Evolutionary conservation across 2,113 vertebrate species (phyloP).

Genomic region (Mormyrus iriodes): DNA sequence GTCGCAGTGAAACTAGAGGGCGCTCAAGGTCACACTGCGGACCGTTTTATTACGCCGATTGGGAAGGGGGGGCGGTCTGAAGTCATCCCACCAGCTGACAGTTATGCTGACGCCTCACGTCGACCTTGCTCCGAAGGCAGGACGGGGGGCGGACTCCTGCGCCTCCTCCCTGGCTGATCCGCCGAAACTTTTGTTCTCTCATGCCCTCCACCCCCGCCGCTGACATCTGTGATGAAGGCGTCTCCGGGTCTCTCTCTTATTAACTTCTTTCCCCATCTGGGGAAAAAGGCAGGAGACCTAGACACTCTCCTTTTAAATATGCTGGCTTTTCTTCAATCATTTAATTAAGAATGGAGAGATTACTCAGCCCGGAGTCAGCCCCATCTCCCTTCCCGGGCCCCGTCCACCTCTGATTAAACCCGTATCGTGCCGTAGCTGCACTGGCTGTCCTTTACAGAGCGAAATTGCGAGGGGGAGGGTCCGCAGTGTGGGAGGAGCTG

Average conservation of each 20-base stretch:
- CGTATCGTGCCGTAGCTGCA: conserved; percentile 34
- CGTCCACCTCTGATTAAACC: conserved; percentile 48
- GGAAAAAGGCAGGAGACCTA: conserved; percentile 40
- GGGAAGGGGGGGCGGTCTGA: background rate
- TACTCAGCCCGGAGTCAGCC: conserved; percentile 41
- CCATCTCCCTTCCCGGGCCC: conserved; percentile 35
- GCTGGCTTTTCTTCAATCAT: conserved; percentile 50
- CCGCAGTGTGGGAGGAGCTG: background rate
- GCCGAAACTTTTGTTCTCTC: background rate
- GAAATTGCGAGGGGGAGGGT: background rate
- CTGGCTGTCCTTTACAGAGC: conserved; percentile 28
- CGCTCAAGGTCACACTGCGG: background rate
- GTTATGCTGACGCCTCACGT: background rate
- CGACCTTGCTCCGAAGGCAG: background rate
- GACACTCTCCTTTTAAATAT: conserved; percentile 39
- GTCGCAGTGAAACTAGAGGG: background rate
- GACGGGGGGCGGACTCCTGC: background rate
- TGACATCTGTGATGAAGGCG: conserved; percentile 29
- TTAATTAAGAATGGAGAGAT: conserved; percentile 49
- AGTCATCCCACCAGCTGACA: background rate
- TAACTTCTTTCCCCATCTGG: conserved; percentile 34
- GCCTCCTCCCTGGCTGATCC: background rate
- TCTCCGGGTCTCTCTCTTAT: conserved; percentile 32
- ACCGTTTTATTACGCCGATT: background rate
- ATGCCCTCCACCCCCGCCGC: conserved; percentile 25